Base-by-base conservation (phyloP, 64 coral and sea anemone genomes). In the Montipora efflorescens region DNA sequence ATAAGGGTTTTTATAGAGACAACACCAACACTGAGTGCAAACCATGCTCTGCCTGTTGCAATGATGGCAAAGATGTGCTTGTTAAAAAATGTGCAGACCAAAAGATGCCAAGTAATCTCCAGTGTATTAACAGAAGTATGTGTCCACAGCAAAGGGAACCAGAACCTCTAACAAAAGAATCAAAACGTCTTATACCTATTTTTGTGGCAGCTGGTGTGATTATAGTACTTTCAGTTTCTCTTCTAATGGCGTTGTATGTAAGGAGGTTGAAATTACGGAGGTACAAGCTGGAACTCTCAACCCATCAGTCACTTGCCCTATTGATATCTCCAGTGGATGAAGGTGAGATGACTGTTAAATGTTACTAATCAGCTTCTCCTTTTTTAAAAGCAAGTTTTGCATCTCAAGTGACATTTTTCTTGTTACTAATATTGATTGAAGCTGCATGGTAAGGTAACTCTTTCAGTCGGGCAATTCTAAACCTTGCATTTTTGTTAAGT, bases 41-140 rank as follows among this genome's bases (percentile, higher is more conserved):
- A 20, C 83, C 76, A 59, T 93, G 92, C 48, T 93, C 92, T 5
- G 76, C 28, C 9, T 93, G 92, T 47, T 93, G 92, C 57, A 79
- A 87, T 9, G 92, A 93, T 74, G 23, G 59, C 2, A 14, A 80
- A 2, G 92, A 93, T 88, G 76, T 93, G 4, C 64, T 8, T 53
- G 45, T 88, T 59, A 2, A 59, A 55, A 76, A 81, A 81, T 93
- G 92, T 86, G 75, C 43, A 9, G 76, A 66, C 73, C 62, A 88
- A 67, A 87, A 78, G 46, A 51, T 93, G 83, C 12, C 84, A 25
- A 58, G n/a, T 59, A 59, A 73, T 10, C 78, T 48, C 74, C 92
- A 93, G 4, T 93, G 92, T n/a, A 20, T 59, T 55, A 73, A 71
- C 28, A 88, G 87, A 4, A 80, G 22, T n/a, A 59, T 77, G 5